Conservation (phyloP, 2,113 vertebrate genomes). For the Geothlypis trichas region DNA sequence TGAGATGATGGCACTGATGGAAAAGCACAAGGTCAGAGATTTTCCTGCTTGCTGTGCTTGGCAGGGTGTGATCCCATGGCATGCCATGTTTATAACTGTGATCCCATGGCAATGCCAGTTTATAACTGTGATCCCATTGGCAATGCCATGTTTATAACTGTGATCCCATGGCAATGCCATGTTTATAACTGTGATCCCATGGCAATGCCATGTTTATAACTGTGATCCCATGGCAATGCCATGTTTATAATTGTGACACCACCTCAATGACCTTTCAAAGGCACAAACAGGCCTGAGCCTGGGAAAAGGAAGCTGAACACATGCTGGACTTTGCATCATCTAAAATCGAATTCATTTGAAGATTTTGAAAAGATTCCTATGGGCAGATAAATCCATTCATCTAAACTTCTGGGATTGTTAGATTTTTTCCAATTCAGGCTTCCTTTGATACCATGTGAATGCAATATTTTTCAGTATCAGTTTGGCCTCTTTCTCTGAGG, state of each 20-base stretch:
- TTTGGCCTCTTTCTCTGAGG: background rate
- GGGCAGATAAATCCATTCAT: background rate
- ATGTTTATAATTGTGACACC: too few relatives aligned
- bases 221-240: too few relatives aligned
- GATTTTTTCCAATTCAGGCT: background rate
- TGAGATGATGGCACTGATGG: slow-evolving; percentile 95
- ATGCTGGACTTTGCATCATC: background rate
- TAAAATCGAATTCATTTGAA: background rate
- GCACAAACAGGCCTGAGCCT: background rate
- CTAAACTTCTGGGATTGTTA: background rate
- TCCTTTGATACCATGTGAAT: background rate
- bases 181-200: background rate
- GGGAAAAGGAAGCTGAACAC: background rate
- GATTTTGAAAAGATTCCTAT: background rate
- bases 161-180: background rate
- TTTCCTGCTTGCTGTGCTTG: background rate
- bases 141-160: background rate
- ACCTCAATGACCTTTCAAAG: background rate
- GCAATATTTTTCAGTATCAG: background rate
- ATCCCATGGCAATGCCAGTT: too few relatives aligned
- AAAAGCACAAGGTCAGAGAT: slow-evolving; percentile 88
- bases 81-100: too few relatives aligned
- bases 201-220: background rate
- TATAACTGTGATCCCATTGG: too few relatives aligned
- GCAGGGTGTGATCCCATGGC: too few relatives aligned